Evolutionary conservation across 2,888 invertebrate genomes (phyloP).

Genomic region (Polia nebulosa): DNA sequence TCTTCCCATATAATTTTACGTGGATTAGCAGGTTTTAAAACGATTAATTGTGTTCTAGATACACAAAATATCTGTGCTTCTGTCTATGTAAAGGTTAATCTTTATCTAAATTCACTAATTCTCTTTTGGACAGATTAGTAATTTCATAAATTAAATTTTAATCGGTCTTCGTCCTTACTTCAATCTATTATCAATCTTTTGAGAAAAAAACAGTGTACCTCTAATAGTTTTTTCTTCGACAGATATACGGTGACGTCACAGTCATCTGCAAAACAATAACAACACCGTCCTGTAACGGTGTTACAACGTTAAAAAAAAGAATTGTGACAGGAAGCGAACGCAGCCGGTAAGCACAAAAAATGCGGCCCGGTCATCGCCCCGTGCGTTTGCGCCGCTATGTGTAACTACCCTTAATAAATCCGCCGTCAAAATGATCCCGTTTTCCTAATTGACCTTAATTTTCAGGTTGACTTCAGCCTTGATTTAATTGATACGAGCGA

Average conservation of each 20-base stretch:
- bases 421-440: constrained; percentile 63
- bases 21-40: background rate
- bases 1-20: too few relatives aligned
- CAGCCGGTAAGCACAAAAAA: constrained; percentile 87
- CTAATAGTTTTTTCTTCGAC: background rate
- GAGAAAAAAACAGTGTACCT: background rate
- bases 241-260: constrained; percentile 54
- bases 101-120: background rate
- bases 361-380: constrained; percentile 82
- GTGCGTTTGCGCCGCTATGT: constrained; percentile 65
- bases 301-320: constrained; percentile 80
- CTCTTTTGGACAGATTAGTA: background rate
- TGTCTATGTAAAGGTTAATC: constrained; percentile 1
- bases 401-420: constrained; percentile 74
- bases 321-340: constrained; percentile 88
- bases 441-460: constrained; percentile 54
- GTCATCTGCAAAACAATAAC: constrained; percentile 66
- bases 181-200: too few relatives aligned
- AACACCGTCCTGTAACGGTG: constrained; percentile 81
- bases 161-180: background rate
- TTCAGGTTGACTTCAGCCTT: constrained; percentile 35
- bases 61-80: background rate
- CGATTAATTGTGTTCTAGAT: background rate
- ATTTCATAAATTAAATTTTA: background rate
- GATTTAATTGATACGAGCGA: constrained; percentile 44